These are phyloP conservation scores for Agapostemon virescens DNA, from an alignment of 2,888 invertebrate genomes.

Conservation along the genomic window DNA sequence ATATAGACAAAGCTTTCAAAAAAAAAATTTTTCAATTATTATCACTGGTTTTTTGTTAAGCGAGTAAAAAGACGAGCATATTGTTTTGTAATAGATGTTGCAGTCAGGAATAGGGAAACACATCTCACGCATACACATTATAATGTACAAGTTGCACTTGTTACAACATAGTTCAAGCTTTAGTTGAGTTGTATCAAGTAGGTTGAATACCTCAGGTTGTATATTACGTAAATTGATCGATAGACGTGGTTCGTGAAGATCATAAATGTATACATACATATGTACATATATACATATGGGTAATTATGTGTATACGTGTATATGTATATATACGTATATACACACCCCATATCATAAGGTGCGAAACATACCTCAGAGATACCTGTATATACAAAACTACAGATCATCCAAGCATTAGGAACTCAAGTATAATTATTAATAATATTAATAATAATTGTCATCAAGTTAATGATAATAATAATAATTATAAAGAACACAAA, in stretches of 20 bases:
- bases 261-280: constrained; percentile 28
- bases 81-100: constrained; percentile 49
- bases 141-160: constrained; percentile 66
- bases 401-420: constrained; percentile 53
- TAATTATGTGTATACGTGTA: constrained; percentile 18
- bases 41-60: constrained; percentile 39
- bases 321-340: neutral
- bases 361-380: constrained; percentile 71
- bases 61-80: constrained; percentile 28
- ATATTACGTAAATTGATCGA: constrained; percentile 58
- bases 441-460: constrained; percentile 45
- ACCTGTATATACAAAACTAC: constrained; percentile 63
- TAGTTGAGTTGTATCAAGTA: constrained; percentile 63
- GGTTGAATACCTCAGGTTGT: constrained; percentile 62
- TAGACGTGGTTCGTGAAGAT: constrained; percentile 61
- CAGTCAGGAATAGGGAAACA: constrained; percentile 36
- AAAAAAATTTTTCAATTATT: neutral
- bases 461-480: constrained; percentile 37
- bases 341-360: constrained; percentile 72
- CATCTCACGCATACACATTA: constrained; percentile 43
- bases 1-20: constrained; percentile 48
- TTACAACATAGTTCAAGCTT: constrained; percentile 72
- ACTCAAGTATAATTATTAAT: constrained; percentile 62
- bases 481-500: constrained; percentile 44
- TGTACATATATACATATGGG: neutral